Evolutionary conservation across 2,113 vertebrate species (phyloP), one percentile per base, ranked within the genome.

Genomic region (Passer montanus): DNA sequence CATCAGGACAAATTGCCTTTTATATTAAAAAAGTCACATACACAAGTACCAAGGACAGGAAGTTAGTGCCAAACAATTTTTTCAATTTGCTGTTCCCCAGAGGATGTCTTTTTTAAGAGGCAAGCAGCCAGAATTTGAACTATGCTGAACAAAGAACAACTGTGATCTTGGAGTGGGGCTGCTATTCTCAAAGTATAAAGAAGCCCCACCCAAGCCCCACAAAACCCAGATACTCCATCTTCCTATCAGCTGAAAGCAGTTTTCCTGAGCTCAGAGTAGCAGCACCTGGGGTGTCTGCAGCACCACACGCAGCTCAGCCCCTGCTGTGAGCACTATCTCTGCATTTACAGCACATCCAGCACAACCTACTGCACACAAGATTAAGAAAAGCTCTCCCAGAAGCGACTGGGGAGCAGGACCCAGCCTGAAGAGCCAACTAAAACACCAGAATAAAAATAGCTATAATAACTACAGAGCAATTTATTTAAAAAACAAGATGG

Each of bases 21-120:
- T 74, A 53, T 72, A 56, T 68, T n/a, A 37, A 69, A 94, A 90
- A 89, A 7, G 20, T 37, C 53, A 60, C 13, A 11, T 17, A 49
- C 50, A 52, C 52, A 47, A 93, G 67, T 20, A 81, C 15, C 3
- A 55, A 87, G 76, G 33, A 77, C 76, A 74, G 60, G 83, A 90
- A 84, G 64, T 84, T 24, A 89, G 24, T 84, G 91, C 86, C 90
- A 93, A 93, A 90, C 60, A 26, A 47, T 35, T 90, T 77, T 77
- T 82, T 2, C 39, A n/a, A 68, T 73, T 50, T 85, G 50, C 30
- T 53, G 13, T 55, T 17, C 80, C 91, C 68, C 14, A 39, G 80
- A 75, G 89, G 86, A 67, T 70, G 43, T 59, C 72, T 90, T 63
- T 83, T 88, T 94, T 87, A 78, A 84, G 37, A 90, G 33, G 59